Percentiles rank a stretch among this genome's conserved stretches.
phyloP scores from a whole-genome alignment of 2,113 vertebrate genomes.

The Eubucco bourcierii region DNA sequence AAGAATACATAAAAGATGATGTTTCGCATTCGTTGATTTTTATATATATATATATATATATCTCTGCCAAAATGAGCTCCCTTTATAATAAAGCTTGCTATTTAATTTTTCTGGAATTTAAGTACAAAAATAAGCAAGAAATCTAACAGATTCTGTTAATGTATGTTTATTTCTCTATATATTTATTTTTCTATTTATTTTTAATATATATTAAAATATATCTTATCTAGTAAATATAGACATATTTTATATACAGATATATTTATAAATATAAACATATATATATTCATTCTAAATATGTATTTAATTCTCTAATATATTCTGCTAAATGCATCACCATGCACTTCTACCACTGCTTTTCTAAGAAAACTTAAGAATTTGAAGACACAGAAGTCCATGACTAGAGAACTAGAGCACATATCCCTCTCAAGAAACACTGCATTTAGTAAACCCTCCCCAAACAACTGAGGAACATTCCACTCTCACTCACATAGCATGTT shows the following conservation, averaged over 20 bases:
- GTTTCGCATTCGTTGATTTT: neutral
- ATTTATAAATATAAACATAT: too few species aligned
- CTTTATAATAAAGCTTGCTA: neutral
- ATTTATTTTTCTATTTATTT: too few species aligned
- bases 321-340: neutral
- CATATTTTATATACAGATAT: too few species aligned
- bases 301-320: too few species aligned
- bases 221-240: too few species aligned
- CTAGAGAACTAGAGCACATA: neutral
- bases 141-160: neutral
- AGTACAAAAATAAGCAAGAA: neutral
- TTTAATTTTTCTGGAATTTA: neutral
- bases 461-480: neutral
- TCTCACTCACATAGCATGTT: conserved; percentile 95
- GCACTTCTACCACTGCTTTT: neutral
- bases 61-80: neutral
- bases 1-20: neutral
- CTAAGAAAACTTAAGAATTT: neutral
- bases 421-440: neutral
- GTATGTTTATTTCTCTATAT: too few species aligned
- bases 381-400: neutral
- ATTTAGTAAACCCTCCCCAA: neutral
- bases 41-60: too few species aligned
- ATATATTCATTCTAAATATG: too few species aligned
- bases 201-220: too few species aligned